phyloP scores from a whole-genome alignment of 2,888 invertebrate genomes.

The Yponomeuta evonymella region DNA sequence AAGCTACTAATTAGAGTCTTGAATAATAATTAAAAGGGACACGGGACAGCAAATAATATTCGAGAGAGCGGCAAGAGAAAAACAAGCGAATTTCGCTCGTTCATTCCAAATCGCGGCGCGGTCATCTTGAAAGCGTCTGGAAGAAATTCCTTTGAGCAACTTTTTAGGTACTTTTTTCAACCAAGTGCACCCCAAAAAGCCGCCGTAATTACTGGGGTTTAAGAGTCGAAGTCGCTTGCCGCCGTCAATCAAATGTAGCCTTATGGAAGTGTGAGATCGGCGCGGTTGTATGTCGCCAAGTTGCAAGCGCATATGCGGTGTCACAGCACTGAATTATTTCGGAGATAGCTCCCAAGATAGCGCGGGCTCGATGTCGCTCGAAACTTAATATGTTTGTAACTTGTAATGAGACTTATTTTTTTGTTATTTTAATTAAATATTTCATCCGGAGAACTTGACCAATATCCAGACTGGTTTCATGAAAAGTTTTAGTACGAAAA shows the following conservation, averaged over 20 bases:
- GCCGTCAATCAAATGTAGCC: background rate
- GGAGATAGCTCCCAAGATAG: conserved; percentile 64
- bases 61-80: conserved; percentile 47
- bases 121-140: conserved; percentile 42
- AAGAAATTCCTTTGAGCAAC: conserved; percentile 17
- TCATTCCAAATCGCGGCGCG: conserved; percentile 68
- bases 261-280: conserved; percentile 17
- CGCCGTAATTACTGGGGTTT: conserved; percentile 14
- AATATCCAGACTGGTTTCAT: background rate
- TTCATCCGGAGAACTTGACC: background rate
- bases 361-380: conserved; percentile 46
- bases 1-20: conserved; percentile 56
- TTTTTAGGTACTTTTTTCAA: conserved; percentile 16
- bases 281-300: conserved; percentile 26
- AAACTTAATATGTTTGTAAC: conserved; percentile 11
- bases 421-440: background rate
- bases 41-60: conserved; percentile 43
- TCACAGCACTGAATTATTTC: conserved; percentile 53
- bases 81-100: conserved; percentile 63
- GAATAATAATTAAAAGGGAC: conserved; percentile 50
- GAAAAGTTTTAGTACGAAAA: background rate
- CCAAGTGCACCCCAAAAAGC: conserved; percentile 13
- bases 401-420: background rate
- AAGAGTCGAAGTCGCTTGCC: background rate
- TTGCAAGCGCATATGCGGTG: conserved; percentile 31